phyloP scores from a whole-genome alignment of 2,113 vertebrate species.

The Anolis sagrei region DNA sequence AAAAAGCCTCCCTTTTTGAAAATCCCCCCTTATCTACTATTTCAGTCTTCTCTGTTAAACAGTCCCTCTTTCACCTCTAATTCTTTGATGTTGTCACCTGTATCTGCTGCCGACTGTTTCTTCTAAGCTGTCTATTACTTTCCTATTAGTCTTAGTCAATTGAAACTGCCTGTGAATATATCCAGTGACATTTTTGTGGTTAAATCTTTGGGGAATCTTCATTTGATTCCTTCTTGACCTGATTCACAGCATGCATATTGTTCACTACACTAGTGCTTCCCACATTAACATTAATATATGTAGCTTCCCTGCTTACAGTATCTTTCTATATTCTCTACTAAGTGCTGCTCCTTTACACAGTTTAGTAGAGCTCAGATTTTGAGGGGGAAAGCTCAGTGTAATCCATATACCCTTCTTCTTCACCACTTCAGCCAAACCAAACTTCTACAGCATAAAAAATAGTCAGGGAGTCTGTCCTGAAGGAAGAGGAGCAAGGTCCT shows the following conservation, averaged over 20 bases:
- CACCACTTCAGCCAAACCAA: neutral
- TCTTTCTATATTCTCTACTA: neutral
- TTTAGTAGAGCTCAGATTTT: neutral
- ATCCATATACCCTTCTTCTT: neutral
- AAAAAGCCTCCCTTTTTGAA: neutral
- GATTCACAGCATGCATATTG: neutral
- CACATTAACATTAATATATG: neutral
- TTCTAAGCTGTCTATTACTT: neutral
- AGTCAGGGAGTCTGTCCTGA: neutral
- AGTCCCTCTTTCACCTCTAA: neutral
- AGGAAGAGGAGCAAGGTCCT: neutral
- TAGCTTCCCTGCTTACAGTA: neutral
- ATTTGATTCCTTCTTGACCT: conserved; percentile 7
- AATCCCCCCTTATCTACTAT: neutral
- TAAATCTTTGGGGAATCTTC: neutral
- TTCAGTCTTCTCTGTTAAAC: neutral
- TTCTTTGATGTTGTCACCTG: neutral
- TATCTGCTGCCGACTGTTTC: neutral
- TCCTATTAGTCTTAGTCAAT: neutral
- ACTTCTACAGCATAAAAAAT: neutral
- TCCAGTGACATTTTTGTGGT: neutral
- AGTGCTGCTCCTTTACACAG: neutral
- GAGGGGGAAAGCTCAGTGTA: neutral
- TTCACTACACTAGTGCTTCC: neutral
- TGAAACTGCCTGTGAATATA: neutral